These are phyloP conservation scores for Brenthis daphne DNA, from an alignment of 2,888 invertebrate species.

Conservation along the genomic window DNA sequence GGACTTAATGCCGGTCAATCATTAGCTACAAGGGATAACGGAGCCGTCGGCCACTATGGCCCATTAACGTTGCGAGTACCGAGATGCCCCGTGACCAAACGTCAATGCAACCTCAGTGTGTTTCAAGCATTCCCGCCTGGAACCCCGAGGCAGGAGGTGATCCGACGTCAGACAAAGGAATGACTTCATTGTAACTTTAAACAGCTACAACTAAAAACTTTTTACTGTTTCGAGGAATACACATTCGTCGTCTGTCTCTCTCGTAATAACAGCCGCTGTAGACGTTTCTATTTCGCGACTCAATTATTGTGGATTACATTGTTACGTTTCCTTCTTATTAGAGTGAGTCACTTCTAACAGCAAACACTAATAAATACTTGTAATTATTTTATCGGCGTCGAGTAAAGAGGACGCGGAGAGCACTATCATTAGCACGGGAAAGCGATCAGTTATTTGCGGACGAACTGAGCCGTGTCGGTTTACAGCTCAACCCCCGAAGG, in stretches of 20 bases:
- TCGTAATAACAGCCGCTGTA: slow-evolving; percentile 31
- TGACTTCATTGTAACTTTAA: slow-evolving; percentile 73
- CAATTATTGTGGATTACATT: slow-evolving; percentile 44
- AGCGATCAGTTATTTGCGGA: slow-evolving; percentile 80
- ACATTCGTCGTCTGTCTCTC: slow-evolving; percentile 26
- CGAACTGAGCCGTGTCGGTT: slow-evolving; percentile 72
- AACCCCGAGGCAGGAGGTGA: slow-evolving; percentile 62
- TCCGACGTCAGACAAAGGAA: slow-evolving; percentile 66
- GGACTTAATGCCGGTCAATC: slow-evolving; percentile 81
- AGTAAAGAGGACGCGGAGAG: slow-evolving; percentile 70
- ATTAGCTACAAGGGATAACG: slow-evolving; percentile 82
- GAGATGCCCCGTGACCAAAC: slow-evolving; percentile 79
- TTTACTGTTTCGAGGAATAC: slow-evolving; percentile 62
- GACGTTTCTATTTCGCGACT: slow-evolving; percentile 6
- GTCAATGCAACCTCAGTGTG: slow-evolving; percentile 72
- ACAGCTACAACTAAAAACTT: slow-evolving; percentile 54
- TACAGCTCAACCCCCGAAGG: slow-evolving; percentile 82
- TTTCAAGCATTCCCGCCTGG: slow-evolving; percentile 56
- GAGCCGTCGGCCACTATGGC: slow-evolving; percentile 70
- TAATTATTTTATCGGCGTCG: slow-evolving; percentile 78
- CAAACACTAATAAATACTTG: slow-evolving; percentile 68
- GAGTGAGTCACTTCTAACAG: slow-evolving; percentile 16
- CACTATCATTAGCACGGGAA: slow-evolving; percentile 79
- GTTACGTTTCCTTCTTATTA: slow-evolving; percentile 28
- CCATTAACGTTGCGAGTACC: slow-evolving; percentile 57